A percentile compares a stretch with the other conserved stretches of the same genome.
Evolutionary conservation across 2,888 invertebrate species (phyloP).

Genomic region (Cheilosia scutellata): DNA sequence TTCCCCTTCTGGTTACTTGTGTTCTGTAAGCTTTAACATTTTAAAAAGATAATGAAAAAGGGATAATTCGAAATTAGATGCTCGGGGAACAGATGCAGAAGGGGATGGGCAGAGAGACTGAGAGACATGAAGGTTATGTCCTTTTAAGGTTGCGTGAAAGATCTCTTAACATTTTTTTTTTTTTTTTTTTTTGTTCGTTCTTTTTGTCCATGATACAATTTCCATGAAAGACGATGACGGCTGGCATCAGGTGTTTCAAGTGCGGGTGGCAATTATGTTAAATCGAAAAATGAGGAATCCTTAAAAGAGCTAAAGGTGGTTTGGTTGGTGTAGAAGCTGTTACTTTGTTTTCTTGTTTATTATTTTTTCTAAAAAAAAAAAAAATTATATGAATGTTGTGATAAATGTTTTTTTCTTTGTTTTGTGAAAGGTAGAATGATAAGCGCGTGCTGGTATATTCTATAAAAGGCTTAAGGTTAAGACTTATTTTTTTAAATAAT

Average conservation of each 20-base stretch:
- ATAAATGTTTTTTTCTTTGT: neutral
- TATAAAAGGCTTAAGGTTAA: too few species aligned
- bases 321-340: conserved; percentile 7
- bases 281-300: conserved; percentile 57
- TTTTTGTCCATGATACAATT: neutral
- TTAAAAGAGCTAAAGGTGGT: conserved; percentile 37
- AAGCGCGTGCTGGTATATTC: too few species aligned
- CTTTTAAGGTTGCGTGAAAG: conserved; percentile 1
- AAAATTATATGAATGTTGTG: neutral
- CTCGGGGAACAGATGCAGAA: neutral
- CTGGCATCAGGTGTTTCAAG: conserved; percentile 60
- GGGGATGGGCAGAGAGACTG: neutral
- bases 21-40: conserved; percentile 2
- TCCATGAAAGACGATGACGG: neutral
- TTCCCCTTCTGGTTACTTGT: neutral
- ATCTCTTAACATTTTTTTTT: neutral
- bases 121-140: neutral
- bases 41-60: conserved; percentile 28
- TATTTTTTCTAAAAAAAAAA: neutral
- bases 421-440: neutral
- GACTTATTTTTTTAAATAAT: too few species aligned
- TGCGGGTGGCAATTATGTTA: conserved; percentile 63
- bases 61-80: conserved; percentile 32
- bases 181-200: neutral
- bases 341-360: conserved; percentile 22